These are phyloP conservation scores for Drosophila pseudoobscura DNA, from an alignment of 1,140 invertebrate genomes.

Conservation along the genomic window DNA sequence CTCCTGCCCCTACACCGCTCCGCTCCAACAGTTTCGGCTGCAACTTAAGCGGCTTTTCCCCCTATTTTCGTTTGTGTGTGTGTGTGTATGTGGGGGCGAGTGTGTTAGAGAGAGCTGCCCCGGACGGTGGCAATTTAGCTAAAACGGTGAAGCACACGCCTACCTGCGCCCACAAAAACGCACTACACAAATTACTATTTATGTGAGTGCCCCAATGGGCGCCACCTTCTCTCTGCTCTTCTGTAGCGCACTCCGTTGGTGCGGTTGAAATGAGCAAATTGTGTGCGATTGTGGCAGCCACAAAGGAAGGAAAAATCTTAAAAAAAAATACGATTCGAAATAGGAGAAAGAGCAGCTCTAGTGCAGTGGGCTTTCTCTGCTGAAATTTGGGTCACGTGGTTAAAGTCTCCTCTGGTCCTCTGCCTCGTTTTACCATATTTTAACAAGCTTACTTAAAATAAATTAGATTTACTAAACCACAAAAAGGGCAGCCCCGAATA, in stretches of 20 bases:
- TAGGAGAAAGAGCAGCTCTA: constrained; percentile 22
- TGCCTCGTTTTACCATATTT: constrained; percentile 26
- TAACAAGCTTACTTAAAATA: constrained; percentile 71
- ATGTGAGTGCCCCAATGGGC: constrained; percentile 62
- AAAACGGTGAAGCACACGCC: constrained; percentile 75
- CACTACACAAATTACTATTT: constrained; percentile 80
- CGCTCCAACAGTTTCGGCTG: constrained; percentile 42
- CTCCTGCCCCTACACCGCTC: background rate
- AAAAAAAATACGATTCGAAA: constrained; percentile 42
- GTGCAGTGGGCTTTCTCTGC: constrained; percentile 47
- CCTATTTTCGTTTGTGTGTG: constrained; percentile 24
- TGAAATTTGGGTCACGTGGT: constrained; percentile 74
- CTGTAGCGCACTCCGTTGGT: constrained; percentile 43
- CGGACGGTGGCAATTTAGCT: constrained; percentile 77
- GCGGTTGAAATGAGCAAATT: constrained; percentile 78
- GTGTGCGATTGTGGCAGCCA: constrained; percentile 70
- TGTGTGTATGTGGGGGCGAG: constrained; percentile 26
- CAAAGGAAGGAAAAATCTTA: constrained; percentile 38
- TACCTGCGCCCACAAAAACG: constrained; percentile 75
- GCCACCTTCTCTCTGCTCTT: constrained; percentile 2
- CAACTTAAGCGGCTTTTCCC: constrained; percentile 74
- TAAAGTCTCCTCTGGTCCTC: constrained; percentile 19
- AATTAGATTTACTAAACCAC: constrained; percentile 75
- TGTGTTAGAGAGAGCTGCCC: constrained; percentile 50
- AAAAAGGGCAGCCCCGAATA: constrained; percentile 33